A percentile compares a stretch with the other conserved stretches of the same genome.
Conservation (phyloP, 2,797 vertebrate species). For the Eutrigla gurnardus region DNA sequence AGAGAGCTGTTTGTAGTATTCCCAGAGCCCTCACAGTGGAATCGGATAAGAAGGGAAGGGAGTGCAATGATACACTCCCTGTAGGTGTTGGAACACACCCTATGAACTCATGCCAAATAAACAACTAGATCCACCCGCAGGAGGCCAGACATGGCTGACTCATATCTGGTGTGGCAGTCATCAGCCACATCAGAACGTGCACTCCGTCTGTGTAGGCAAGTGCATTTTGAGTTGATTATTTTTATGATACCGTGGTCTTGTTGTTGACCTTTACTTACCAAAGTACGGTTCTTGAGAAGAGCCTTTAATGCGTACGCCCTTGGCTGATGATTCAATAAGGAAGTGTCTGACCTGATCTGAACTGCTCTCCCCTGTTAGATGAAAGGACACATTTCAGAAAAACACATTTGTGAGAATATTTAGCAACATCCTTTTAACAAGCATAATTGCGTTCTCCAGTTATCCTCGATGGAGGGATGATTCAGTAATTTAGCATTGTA, state of each 20-base stretch:
- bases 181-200: neutral
- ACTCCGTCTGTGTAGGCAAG: neutral
- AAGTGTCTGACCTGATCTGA: constrained; percentile 88
- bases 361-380: constrained; percentile 57
- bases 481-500: too few relatives aligned
- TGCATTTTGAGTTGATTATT: neutral
- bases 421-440: too few relatives aligned
- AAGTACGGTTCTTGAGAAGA: constrained; percentile 91
- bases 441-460: too few relatives aligned
- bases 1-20: neutral
- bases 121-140: neutral
- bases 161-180: constrained; percentile 10
- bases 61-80: neutral
- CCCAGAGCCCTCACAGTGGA: neutral
- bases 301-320: constrained; percentile 91
- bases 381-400: neutral
- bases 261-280: constrained; percentile 79
- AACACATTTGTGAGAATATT: neutral
- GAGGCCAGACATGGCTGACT: constrained; percentile 56
- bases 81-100: constrained; percentile 39
- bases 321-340: constrained; percentile 92
- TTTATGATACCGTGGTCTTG: neutral
- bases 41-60: neutral
- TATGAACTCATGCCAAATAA: constrained; percentile 25
- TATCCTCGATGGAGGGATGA: too few relatives aligned